Evolutionary conservation across 2,113 vertebrate genomes (phyloP).

Genomic region (Arvicanthis niloticus): DNA sequence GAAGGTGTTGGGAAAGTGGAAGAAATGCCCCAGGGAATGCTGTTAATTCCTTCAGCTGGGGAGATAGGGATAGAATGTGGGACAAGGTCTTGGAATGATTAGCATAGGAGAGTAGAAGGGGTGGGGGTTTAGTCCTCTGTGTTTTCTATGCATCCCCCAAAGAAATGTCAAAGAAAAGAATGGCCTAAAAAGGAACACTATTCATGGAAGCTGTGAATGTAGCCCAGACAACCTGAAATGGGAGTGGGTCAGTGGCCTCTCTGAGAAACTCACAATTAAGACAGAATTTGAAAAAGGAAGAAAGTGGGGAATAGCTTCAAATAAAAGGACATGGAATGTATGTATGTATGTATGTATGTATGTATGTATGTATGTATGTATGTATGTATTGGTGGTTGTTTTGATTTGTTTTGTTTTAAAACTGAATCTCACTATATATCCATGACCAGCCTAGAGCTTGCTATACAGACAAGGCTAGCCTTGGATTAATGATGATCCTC

Average conservation of each 20-base stretch:
- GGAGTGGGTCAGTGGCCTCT: background rate
- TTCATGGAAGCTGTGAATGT: background rate
- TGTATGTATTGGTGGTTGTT: background rate
- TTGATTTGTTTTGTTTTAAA: background rate
- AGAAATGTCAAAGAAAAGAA: background rate
- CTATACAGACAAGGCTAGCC: background rate
- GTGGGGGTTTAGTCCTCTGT: background rate
- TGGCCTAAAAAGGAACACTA: background rate
- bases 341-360: background rate
- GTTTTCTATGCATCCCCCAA: background rate
- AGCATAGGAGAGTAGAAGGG: background rate
- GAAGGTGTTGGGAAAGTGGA: background rate
- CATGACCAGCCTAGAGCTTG: background rate
- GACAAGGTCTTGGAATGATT: slow-evolving; percentile 12
- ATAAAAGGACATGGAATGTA: background rate
- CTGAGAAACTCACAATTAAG: background rate
- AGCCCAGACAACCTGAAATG: background rate
- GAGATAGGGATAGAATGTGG: background rate
- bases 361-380: background rate
- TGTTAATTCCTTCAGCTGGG: background rate
- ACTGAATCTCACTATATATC: background rate
- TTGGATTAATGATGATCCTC: background rate
- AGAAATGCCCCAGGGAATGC: background rate
- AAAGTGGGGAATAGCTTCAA: background rate
- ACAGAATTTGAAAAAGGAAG: background rate